Percentiles rank a stretch among this genome's conserved stretches.
Conservation (phyloP, 1,140 invertebrate genomes). For the Bombus superbus region DNA sequence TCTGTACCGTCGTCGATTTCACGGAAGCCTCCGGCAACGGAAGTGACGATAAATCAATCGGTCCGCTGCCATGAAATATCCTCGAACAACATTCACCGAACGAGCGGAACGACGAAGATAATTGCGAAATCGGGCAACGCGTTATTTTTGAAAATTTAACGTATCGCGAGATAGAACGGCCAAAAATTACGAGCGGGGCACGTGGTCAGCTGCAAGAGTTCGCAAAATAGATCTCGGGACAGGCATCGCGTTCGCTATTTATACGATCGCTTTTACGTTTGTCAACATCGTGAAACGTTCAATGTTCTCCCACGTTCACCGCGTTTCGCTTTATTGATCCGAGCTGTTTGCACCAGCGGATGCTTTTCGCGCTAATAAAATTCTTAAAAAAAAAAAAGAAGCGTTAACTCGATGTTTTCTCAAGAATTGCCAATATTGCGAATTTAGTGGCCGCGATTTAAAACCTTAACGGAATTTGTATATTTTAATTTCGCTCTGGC, state of each 20-base stretch:
- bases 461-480: not conserved
- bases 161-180: not conserved
- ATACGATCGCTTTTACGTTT: constrained; percentile 35
- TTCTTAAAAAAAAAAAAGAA: not conserved
- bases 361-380: not conserved
- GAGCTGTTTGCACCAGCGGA: not conserved
- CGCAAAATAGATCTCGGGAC: constrained; percentile 58
- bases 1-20: not conserved
- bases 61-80: constrained; percentile 22
- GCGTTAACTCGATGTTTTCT: not conserved
- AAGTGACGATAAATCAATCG: constrained; percentile 27
- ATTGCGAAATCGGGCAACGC: not conserved
- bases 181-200: constrained; percentile 33
- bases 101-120: not conserved
- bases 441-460: not conserved
- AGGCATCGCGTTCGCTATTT: constrained; percentile 44
- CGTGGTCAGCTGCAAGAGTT: constrained; percentile 22
- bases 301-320: not conserved
- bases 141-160: constrained; percentile 47
- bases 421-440: not conserved
- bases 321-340: not conserved
- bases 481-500: not conserved
- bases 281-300: not conserved
- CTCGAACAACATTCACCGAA: constrained; percentile 1
- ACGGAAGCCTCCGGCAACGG: not conserved